Evolutionary conservation across 2,797 vertebrate genomes (phyloP).

Genomic region (Falco peregrinus): DNA sequence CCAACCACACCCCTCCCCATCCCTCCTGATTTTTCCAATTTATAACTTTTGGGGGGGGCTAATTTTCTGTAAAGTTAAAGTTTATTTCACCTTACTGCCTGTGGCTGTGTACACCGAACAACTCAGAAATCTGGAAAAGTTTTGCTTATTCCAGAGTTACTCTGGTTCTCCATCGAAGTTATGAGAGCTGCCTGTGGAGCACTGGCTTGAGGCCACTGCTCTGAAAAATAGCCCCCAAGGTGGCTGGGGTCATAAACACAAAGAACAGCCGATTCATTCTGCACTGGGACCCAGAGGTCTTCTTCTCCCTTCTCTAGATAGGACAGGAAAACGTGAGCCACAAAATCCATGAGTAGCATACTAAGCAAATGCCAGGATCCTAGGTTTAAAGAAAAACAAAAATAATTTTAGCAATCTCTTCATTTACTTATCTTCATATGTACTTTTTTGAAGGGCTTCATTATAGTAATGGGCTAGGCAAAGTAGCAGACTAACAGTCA

Average conservation of each 20-base stretch:
- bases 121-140: conserved; percentile 50
- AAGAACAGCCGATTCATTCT: neutral
- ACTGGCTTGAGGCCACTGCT: neutral
- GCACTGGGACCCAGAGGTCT: neutral
- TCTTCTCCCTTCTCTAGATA: conserved; percentile 64
- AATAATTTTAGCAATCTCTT: neutral
- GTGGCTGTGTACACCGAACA: conserved; percentile 41
- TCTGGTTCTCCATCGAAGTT: neutral
- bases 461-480: neutral
- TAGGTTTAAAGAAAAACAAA: conserved; percentile 47
- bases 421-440: neutral
- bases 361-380: conserved; percentile 77
- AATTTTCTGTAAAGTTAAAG: neutral
- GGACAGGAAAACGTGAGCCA: conserved; percentile 70
- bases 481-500: neutral
- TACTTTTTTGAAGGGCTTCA: neutral
- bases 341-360: conserved; percentile 74
- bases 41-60: too few species aligned
- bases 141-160: neutral
- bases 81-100: conserved; percentile 50
- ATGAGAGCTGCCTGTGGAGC: neutral
- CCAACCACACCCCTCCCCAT: neutral
- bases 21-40: neutral
- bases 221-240: neutral
- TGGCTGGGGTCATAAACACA: conserved; percentile 16